phyloP scores from a whole-genome alignment of 1,140 invertebrate species.

The Uloborus diversus region DNA sequence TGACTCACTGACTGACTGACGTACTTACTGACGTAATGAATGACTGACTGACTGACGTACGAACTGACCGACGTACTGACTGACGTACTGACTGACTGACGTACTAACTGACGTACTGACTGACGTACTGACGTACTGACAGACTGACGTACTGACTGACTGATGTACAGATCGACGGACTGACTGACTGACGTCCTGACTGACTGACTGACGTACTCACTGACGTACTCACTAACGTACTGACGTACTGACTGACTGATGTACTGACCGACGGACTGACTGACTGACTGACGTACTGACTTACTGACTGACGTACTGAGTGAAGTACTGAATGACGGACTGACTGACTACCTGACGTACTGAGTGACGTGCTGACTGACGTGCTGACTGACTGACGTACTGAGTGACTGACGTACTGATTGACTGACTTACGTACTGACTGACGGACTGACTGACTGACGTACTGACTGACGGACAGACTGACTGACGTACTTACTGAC shows the following conservation, averaged over 20 bases:
- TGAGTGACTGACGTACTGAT: background rate
- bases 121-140: background rate
- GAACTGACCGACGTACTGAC: background rate
- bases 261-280: background rate
- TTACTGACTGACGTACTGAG: background rate
- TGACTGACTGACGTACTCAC: background rate
- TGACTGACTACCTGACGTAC: background rate
- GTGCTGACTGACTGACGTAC: background rate
- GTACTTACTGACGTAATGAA: background rate
- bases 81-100: background rate
- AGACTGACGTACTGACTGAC: background rate
- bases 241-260: background rate
- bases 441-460: background rate
- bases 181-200: background rate
- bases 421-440: background rate
- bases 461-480: background rate
- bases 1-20: background rate
- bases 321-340: background rate
- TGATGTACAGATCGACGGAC: background rate
- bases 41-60: background rate
- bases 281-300: background rate
- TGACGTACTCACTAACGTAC: background rate
- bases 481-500: background rate
- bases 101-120: background rate
- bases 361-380: background rate